Evolutionary conservation across 2,113 vertebrate species (phyloP).

Genomic region (Circaetus cinerascens): DNA sequence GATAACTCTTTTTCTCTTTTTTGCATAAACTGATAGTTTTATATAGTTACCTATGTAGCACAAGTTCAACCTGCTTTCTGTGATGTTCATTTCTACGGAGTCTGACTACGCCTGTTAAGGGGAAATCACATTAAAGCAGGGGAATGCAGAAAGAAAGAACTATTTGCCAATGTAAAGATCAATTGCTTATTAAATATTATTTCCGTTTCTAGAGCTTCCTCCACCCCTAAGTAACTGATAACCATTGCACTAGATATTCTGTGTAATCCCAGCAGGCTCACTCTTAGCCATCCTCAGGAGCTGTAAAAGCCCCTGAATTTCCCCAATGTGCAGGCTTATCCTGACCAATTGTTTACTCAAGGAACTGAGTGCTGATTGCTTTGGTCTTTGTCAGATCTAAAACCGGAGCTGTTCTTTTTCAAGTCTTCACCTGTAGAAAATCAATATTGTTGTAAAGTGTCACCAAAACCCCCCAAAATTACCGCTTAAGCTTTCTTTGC

Average conservation of each 20-base stretch:
- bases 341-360: neutral
- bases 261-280: accelerated
- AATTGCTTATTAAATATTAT: neutral
- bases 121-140: neutral
- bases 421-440: neutral
- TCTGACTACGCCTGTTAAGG: neutral
- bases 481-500: neutral
- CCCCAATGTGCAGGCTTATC: neutral
- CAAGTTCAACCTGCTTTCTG: neutral
- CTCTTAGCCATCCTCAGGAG: neutral
- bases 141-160: neutral
- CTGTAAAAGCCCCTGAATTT: neutral
- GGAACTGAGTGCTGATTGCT: neutral
- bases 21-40: neutral
- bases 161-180: neutral
- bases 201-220: neutral
- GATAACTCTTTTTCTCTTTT: neutral
- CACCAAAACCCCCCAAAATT: neutral
- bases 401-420: neutral
- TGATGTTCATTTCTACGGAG: neutral
- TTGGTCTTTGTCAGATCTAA: neutral
- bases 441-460: neutral
- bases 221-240: neutral
- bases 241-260: neutral
- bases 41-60: neutral